Evolutionary conservation across 2,888 invertebrate species (phyloP).

Genomic region (Tryphoninae sp.): DNA sequence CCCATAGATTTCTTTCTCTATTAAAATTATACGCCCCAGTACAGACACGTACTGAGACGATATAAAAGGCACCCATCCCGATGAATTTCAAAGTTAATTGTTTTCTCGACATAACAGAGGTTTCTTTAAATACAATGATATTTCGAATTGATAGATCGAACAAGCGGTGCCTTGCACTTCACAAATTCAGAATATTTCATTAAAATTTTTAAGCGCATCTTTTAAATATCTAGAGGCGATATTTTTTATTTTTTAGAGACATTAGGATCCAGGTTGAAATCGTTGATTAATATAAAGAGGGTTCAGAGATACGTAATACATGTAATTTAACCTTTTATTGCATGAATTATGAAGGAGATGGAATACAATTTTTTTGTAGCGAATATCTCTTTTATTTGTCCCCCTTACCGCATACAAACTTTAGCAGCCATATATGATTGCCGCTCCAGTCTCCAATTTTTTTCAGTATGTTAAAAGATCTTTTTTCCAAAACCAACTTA

Average conservation of each 20-base stretch:
- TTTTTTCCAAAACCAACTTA: too few species aligned
- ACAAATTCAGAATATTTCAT: background rate
- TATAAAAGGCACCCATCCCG: constrained; percentile 1
- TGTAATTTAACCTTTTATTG: too few species aligned
- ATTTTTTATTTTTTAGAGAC: background rate
- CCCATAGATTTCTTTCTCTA: constrained; percentile 62
- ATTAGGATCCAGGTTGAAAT: background rate
- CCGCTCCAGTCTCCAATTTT: too few species aligned
- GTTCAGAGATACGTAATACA: background rate
- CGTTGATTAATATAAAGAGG: background rate
- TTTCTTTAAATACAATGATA: background rate
- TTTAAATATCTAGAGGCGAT: background rate
- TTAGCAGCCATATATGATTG: too few species aligned
- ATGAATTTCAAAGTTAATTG: constrained; percentile 17
- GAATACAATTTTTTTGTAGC: background rate
- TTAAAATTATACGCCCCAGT: constrained; percentile 31
- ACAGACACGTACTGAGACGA: background rate
- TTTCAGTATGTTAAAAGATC: too few species aligned
- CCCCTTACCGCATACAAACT: too few species aligned
- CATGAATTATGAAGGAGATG: background rate
- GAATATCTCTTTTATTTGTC: background rate
- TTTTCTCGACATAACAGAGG: background rate
- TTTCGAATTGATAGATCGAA: background rate
- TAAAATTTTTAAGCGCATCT: background rate
- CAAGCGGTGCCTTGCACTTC: background rate